phyloP scores from a whole-genome alignment of 1,140 invertebrate species.

The Drosophila pseudoananassae region DNA sequence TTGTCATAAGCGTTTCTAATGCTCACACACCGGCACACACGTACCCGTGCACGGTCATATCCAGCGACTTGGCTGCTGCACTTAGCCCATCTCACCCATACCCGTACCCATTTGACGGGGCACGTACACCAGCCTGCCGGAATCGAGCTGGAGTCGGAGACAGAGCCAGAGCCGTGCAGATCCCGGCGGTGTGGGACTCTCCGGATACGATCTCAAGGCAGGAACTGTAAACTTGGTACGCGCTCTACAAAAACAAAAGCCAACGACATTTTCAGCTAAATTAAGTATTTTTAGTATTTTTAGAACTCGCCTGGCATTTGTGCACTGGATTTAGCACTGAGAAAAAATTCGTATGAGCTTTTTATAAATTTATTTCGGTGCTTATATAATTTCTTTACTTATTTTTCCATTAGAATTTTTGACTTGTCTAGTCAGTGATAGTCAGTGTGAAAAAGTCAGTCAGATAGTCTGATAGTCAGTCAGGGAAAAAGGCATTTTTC shows the following conservation, averaged over 20 bases:
- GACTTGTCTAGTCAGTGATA: too few species aligned
- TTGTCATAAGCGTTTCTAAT: conserved; percentile 82
- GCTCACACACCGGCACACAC: conserved; percentile 57
- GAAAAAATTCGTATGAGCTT: not conserved
- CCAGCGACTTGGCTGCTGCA: conserved; percentile 20
- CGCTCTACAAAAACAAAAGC: conserved; percentile 69
- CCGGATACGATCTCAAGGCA: conserved; percentile 31
- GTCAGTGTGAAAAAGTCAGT: too few species aligned
- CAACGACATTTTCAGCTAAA: conserved; percentile 79
- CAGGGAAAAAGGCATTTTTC: too few species aligned
- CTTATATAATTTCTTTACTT: too few species aligned
- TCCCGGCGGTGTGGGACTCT: conserved; percentile 1
- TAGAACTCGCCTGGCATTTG: conserved; percentile 67
- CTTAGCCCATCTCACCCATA: conserved; percentile 20
- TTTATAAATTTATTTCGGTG: too few species aligned
- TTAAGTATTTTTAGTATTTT: conserved; percentile 81
- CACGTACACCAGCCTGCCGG: conserved; percentile 60
- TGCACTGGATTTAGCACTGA: conserved; percentile 3
- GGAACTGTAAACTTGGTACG: conserved; percentile 56
- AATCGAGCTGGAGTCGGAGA: conserved; percentile 3
- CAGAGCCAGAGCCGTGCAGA: not conserved
- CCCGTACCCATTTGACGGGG: conserved; percentile 37
- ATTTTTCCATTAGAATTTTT: too few species aligned
- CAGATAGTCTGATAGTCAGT: too few species aligned
- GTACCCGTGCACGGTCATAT: conserved; percentile 2